phyloP scores from a whole-genome alignment of 2,797 vertebrate species.

The Poeciliopsis presidionis region DNA sequence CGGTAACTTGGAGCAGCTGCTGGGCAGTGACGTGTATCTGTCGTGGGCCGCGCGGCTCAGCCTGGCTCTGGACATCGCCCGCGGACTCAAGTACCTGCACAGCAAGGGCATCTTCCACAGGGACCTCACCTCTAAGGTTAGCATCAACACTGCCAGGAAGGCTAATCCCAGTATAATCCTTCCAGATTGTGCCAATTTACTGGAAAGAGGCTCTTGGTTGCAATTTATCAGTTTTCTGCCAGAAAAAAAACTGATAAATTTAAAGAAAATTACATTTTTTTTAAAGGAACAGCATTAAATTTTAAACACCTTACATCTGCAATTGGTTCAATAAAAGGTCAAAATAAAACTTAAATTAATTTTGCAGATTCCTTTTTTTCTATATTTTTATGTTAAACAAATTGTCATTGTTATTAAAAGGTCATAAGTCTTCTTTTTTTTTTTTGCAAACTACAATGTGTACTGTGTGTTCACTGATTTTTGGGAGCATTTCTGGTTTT shows the following conservation, averaged over 20 bases:
- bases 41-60: constrained; percentile 85
- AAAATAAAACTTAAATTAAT: neutral
- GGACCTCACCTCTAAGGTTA: constrained; percentile 96
- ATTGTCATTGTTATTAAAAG: neutral
- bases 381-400: neutral
- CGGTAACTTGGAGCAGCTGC: constrained; percentile 94
- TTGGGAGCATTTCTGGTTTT: neutral
- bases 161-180: neutral
- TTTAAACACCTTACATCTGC: neutral
- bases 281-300: neutral
- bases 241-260: neutral
- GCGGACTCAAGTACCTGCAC: constrained; percentile 91
- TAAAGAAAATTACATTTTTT: neutral
- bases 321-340: neutral
- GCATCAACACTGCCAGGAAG: neutral
- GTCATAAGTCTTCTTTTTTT: neutral
- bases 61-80: constrained; percentile 90
- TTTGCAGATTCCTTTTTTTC: neutral
- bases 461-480: too few species aligned
- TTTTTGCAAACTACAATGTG: neutral
- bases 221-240: neutral
- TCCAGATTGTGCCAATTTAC: neutral
- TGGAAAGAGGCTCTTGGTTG: neutral
- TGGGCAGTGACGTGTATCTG: constrained; percentile 87
- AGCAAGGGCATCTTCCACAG: constrained; percentile 96